phyloP scores from a whole-genome alignment of 1,140 invertebrate species.

The Sesamia nonagrioides region DNA sequence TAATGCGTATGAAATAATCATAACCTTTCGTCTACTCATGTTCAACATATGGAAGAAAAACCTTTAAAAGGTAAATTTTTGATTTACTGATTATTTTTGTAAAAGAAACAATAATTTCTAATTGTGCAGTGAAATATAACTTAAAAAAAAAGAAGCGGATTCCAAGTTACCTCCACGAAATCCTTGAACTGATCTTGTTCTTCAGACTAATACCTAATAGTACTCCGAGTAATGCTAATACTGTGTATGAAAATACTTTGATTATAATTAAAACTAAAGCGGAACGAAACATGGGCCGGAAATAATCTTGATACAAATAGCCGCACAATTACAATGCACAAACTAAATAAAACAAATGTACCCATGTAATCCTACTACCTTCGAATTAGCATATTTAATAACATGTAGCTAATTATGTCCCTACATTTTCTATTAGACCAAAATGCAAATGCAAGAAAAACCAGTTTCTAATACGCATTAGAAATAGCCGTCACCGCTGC shows the following conservation, averaged over 20 bases:
- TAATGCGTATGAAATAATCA: not conserved
- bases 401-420: conserved; percentile 5
- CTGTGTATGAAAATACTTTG: not conserved
- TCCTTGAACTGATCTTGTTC: not conserved
- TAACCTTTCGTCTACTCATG: not conserved
- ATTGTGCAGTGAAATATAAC: too few relatives aligned
- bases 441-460: conserved; percentile 38
- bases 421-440: conserved; percentile 1
- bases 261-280: conserved; percentile 37
- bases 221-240: conserved; percentile 10
- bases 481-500: not conserved
- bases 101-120: too few relatives aligned
- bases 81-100: too few relatives aligned
- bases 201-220: too few relatives aligned
- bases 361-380: conserved; percentile 33
- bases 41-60: not conserved
- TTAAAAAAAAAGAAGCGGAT: too few relatives aligned
- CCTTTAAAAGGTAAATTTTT: too few relatives aligned
- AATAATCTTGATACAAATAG: conserved; percentile 43
- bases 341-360: conserved; percentile 27
- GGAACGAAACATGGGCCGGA: conserved; percentile 26
- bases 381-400: conserved; percentile 41
- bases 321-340: conserved; percentile 17
- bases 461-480: conserved; percentile 30
- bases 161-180: not conserved